Evolutionary conservation across 2,888 invertebrate genomes (phyloP), one percentile per base, ranked within the genome.

Genomic region (Dinocampus coccinellae): DNA sequence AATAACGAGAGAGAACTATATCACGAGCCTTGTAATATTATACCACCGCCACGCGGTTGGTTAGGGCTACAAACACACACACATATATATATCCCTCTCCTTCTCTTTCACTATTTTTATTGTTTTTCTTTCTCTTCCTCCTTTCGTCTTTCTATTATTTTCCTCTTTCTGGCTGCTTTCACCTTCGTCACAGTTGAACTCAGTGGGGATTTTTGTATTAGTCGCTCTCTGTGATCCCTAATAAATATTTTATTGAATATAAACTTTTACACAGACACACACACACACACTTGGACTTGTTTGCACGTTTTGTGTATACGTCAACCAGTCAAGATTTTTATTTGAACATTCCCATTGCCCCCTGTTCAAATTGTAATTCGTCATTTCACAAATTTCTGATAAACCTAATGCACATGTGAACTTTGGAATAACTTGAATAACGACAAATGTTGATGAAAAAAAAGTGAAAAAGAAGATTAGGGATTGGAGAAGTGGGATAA

Each of bases 1-100:
- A 47, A 47, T 7, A 47, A n/a, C 16, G 20, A 16, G 4, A 20
- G 7, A 6, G 47, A 47, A 16, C 47, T 47, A n/a, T 47, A 47
- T 47, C 47, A 47, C 47, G 9, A 74, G 74, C 81, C 82, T 81
- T 83, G 84, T 84, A 84, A 85, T 83, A 84, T 82, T 83, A 84
- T 75, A 84, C 84, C 84, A 79, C 75, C 82, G 77, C 83, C 85
- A 80, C 75, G 81, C 77, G 76, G 75, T 80, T 79, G 75, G 73
- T 76, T 67, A 70, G 47, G 61, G 52, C 62, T 52, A n/a, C 42
- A 26, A 58, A 55, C 64, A 53, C 66, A 47, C 57, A 29, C 7
- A 7, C n/a, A n/a, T n/a, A n/a, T n/a, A n/a, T 52, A 58, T 57
- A 34, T 34, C 66, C 65, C 42, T 33, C 24, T 68, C 53, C 11